Percentiles rank a stretch among this genome's conserved stretches.
phyloP scores from a whole-genome alignment of 2,888 invertebrate species.

The Blera fallax region DNA sequence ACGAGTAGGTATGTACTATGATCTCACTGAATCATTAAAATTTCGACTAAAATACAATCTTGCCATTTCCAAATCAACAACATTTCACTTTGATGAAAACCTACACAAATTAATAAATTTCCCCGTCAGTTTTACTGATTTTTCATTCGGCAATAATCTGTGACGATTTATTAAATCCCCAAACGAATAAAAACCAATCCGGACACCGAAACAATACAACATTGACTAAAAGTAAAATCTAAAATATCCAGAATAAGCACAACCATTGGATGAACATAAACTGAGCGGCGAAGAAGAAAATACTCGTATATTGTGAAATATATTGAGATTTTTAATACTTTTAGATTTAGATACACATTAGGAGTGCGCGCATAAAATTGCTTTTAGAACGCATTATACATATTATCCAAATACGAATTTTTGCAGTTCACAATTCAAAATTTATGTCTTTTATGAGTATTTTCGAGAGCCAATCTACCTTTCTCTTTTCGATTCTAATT shows the following conservation, averaged over 20 bases:
- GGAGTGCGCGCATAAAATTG: background rate
- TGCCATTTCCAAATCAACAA: background rate
- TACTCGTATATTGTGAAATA: conserved; percentile 15
- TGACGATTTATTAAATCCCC: background rate
- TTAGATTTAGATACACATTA: background rate
- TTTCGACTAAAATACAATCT: background rate
- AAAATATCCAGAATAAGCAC: conserved; percentile 34
- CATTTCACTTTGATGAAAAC: conserved; percentile 4
- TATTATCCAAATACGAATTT: background rate
- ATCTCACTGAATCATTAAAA: conserved; percentile 5
- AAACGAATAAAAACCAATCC: conserved; percentile 27
- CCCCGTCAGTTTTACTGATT: background rate
- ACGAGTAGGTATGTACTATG: background rate
- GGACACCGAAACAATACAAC: conserved; percentile 5
- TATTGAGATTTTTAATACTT: conserved; percentile 10
- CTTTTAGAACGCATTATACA: background rate
- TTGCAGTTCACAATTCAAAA: background rate
- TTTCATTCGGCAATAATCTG: background rate
- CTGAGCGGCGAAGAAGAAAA: background rate
- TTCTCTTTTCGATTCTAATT: background rate
- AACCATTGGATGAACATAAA: background rate
- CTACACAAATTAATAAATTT: conserved; percentile 14
- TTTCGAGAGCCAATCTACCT: background rate
- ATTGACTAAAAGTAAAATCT: conserved; percentile 31
- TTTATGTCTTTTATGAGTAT: background rate